These are phyloP conservation scores for Imbricaverruca yamaguchii DNA, from an alignment of 2,888 invertebrate species.

Conservation along the genomic window DNA sequence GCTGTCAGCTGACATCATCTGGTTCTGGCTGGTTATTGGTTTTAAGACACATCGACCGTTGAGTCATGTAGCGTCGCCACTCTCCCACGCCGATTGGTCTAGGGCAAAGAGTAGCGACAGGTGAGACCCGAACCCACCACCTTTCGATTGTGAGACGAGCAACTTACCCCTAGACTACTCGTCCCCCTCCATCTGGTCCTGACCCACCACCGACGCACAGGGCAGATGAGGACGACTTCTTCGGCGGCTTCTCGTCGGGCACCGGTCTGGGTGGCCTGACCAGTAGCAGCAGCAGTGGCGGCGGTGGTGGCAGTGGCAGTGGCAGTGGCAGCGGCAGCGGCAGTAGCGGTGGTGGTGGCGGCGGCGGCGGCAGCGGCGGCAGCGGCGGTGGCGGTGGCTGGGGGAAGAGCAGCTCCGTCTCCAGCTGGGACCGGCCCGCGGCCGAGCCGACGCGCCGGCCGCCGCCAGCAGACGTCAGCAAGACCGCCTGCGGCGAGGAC, in stretches of 20 bases:
- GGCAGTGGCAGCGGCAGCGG: background rate
- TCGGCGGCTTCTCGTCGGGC: constrained; percentile 2
- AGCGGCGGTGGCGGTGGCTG: too few relatives aligned
- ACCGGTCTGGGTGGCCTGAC: background rate
- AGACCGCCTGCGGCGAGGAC: constrained; percentile 49
- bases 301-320: background rate
- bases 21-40: too few relatives aligned
- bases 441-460: background rate
- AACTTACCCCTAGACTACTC: too few relatives aligned
- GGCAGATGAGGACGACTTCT: constrained; percentile 27
- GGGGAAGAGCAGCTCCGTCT: background rate
- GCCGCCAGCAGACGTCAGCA: background rate
- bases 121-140: too few relatives aligned
- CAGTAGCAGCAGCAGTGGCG: background rate
- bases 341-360: background rate
- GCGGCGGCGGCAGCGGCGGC: background rate
- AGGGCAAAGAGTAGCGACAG: too few relatives aligned
- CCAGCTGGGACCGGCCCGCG: background rate
- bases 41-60: too few relatives aligned
- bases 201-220: background rate
- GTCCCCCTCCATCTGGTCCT: too few relatives aligned
- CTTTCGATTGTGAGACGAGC: too few relatives aligned
- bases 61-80: too few relatives aligned
- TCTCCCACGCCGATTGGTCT: too few relatives aligned
- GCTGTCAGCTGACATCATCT: too few relatives aligned